Evolutionary conservation across 2,888 invertebrate species (phyloP), one percentile per base, ranked within the genome.

Genomic region (Neuroscelio doddi): DNA sequence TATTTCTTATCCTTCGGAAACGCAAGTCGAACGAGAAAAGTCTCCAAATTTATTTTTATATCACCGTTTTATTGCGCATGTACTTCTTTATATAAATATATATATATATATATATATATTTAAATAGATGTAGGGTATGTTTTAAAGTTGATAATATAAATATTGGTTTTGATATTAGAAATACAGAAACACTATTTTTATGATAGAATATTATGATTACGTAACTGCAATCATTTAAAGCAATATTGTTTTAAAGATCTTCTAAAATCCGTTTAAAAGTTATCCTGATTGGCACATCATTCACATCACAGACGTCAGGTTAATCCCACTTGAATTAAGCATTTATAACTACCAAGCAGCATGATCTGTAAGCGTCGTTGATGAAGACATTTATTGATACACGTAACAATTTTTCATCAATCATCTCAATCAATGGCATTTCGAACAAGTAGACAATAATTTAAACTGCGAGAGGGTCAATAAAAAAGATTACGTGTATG

Each of bases 381-480:
- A 64, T 64, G 49, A 56, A 63, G 51, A 53, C 47, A 51, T 44
- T 44, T 49, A 49, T 57, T 42, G 51, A 17, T 46, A 39, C 47
- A 42, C 34, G 17, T 16, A 29, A 36, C 51, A 44, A 34, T 9
- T 42, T 51, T 47, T 39, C 52, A 65, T 65, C 65, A 56, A 65
- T 65, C 59, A 56, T 56, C 45, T 29, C 41, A 52, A 58, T 65
- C 64, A 46, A 38, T 46, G 32, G 27, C 39, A 50, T 59, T 52
- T 49, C 47, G 42, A 14, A 21, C 36, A 15, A 36, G 29, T 15
- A 29, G 45, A 53, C 42, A 39, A 51, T 42, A 46, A 59, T 58
- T 46, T 44, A 46, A 52, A 49, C 24, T 42, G n/a, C 15, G 32
- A 44, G 41, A 51, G 41, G 34, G 34, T 49, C 44, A 49, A 52